Percentiles rank a stretch among this genome's conserved stretches.
These are phyloP conservation scores for Thera obeliscata DNA, from an alignment of 2,888 invertebrate genomes.

Conservation along the genomic window DNA sequence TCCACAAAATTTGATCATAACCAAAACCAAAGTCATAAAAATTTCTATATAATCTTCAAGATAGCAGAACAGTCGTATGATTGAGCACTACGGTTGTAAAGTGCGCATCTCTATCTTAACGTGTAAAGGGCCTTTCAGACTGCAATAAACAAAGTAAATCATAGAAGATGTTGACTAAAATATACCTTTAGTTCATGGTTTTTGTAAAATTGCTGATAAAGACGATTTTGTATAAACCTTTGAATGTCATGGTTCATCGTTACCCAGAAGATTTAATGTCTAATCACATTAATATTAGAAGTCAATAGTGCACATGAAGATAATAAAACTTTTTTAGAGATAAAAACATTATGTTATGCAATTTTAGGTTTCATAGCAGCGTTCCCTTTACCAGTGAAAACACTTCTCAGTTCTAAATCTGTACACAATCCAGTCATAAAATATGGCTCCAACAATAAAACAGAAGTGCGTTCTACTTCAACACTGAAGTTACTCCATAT, in stretches of 20 bases:
- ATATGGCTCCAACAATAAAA: constrained; percentile 84
- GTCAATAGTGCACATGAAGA: no score
- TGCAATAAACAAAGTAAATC: not conserved
- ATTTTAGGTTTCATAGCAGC: constrained; percentile 24
- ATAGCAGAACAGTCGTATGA: constrained; percentile 78
- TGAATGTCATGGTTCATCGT: no score
- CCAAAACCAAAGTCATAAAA: constrained; percentile 73
- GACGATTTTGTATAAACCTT: no score
- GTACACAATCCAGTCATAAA: constrained; percentile 84
- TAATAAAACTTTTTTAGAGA: no score
- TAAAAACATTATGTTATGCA: not conserved
- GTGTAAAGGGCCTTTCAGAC: constrained; percentile 54
- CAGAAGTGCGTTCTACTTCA: constrained; percentile 79
- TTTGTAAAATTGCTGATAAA: no score
- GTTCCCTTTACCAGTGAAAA: constrained; percentile 44
- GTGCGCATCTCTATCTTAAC: constrained; percentile 64
- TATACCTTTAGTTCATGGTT: no score
- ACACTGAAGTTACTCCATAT: constrained; percentile 76
- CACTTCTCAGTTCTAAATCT: constrained; percentile 69
- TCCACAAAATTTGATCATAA: constrained; percentile 59
- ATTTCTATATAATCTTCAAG: constrained; percentile 80
- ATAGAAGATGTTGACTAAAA: no score
- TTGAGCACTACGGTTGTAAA: constrained; percentile 68
- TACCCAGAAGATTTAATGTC: no score
- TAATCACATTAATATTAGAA: no score